Base-by-base conservation (phyloP, 2,888 invertebrate genomes). In the Ditylenchus weischeri region DNA sequence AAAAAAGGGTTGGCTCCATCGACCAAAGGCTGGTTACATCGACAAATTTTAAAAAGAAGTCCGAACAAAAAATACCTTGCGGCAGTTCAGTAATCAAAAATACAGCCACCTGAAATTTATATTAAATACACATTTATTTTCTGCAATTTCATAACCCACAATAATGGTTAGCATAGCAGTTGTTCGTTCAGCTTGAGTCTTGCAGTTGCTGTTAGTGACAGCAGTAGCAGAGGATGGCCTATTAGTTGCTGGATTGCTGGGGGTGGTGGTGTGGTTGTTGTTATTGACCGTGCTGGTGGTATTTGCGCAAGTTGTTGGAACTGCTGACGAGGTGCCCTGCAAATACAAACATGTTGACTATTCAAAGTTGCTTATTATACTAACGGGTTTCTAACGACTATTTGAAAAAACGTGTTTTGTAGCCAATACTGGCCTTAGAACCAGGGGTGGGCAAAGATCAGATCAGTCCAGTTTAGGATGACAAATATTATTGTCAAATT, bases 121-220 rank as follows among this genome's bases (percentile, higher is more conserved):
- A 43, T 43, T 43, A 13, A 6, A 43, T 43, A 15, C 11, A 43
- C 43, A 13, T 13, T 13, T 43, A 43, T 8, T 43, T 29, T 29
- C 29, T 29, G 3, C 29, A 29, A 15, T 43, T 3, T 2, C 3
- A 8, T 43, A 15, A 43, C 43, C 43, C 43, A 43, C 90, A 19
- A 90, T 90, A 0, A 88, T 88, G 66, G 90, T 90, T 50, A 90
- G 84, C 82, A 90, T 90, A 50, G 90, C 86, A 3, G 90, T 91
- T 71, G 90, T 90, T 72, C 89, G 87, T 81, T 89, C 82, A 7
- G 80, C 79, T 68, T 76, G 68, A n/a, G 66, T 57, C 60, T 72
- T 72, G 18, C 54, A 60, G 38, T 62, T 38, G 19, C 29, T 29
- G 29, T 29, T 29, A 29, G 29, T 29, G 3, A 29, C 29, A 29